A percentile compares a stretch with the other conserved stretches of the same genome.
Evolutionary conservation across 2,113 vertebrate species (phyloP).

Genomic region (Rhynchomys soricoides): DNA sequence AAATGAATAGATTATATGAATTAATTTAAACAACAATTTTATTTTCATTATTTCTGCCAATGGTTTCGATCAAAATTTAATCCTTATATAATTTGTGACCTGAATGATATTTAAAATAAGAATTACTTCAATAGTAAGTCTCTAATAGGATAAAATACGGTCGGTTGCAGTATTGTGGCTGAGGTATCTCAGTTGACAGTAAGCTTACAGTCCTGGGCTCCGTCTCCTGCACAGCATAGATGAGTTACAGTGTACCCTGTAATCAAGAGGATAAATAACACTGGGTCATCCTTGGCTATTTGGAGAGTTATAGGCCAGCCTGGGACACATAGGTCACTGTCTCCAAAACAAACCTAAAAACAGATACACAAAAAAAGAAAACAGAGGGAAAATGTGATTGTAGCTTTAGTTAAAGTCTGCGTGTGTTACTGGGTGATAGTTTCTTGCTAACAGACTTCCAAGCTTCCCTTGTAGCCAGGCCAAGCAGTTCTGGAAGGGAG

Average conservation of each 20-base stretch:
- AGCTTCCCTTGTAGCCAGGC: background rate
- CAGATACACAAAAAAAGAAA: background rate
- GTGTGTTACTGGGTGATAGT: background rate
- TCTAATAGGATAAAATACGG: background rate
- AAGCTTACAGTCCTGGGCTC: background rate
- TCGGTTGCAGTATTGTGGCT: background rate
- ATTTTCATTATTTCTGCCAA: background rate
- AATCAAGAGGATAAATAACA: background rate
- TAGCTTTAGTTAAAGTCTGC: background rate
- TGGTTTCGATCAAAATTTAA: background rate
- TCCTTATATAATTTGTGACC: background rate
- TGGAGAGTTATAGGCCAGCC: background rate
- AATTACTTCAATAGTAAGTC: background rate
- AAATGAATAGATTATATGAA: background rate
- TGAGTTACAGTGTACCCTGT: background rate
- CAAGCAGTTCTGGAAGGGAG: background rate
- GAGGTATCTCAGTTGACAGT: too few species aligned
- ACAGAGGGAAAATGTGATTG: background rate
- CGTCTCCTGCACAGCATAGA: too few species aligned
- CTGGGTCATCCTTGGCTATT: background rate
- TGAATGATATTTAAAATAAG: background rate
- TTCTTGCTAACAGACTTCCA: background rate
- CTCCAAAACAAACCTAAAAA: background rate
- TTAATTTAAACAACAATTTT: constrained; percentile 25
- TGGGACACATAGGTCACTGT: background rate